Evolutionary conservation across 2,888 invertebrate species (phyloP), one percentile per base, ranked within the genome.

Genomic region (Troglohyphantes excavatus): DNA sequence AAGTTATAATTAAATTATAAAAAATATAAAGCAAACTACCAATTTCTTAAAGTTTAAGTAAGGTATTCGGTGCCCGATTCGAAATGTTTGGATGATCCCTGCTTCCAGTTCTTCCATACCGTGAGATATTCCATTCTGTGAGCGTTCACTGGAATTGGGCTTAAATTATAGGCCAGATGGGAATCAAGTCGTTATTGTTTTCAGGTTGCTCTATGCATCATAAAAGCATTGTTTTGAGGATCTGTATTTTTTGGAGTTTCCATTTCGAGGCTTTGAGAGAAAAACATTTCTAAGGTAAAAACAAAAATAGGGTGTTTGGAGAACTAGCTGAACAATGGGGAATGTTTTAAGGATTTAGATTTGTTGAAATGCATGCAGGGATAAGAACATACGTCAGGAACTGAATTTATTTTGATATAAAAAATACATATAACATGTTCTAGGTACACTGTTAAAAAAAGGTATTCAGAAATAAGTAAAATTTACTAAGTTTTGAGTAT

Each of bases 121-220:
- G 3, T 46, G 13, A 46, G 17, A 46, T 46, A 46, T 46, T 46
- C 46, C 17, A 46, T 46, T 46, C 46, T 2, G 46, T 2, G 46
- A 46, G 17, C 46, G 46, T 46, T 46, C 46, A 17, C 46, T 46
- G 9, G 13, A 46, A 46, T 46, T 46, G 46, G 46, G 11, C 19
- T 75, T 75, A 63, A 63, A 33, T 76, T 76, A 63, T 39, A 63
- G 61, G 33, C 63, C 76, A 63, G 19, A 33, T 39, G 61, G 63
- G 76, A 63, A 63, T 76, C 39, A n/a, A 21, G 76, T 59, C 17
- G 23, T 76, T 76, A 76, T 76, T 76, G 76, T 76, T 76, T 68
- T 21, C 76, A 33, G 33, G 63, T 63, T 63, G 39, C 76, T 17
- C 53, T 21, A 59, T 59, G 29, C 76, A 61, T 61, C 61, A 33